Evolutionary conservation across 2,797 vertebrate genomes (phyloP).

Genomic region (Gymnoscopelus microlampas): DNA sequence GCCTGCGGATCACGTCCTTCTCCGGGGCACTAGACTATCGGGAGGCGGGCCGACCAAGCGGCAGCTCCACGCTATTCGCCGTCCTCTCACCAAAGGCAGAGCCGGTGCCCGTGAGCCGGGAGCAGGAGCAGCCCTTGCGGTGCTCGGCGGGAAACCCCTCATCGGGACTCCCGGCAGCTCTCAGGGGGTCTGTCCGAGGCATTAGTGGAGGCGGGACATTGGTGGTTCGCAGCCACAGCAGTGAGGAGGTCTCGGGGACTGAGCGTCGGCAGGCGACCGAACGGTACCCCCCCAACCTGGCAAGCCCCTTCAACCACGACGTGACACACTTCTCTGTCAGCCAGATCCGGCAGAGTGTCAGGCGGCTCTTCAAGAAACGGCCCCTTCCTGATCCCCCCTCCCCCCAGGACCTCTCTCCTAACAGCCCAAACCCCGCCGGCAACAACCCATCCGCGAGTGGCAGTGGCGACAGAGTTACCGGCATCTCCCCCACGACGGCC

Average conservation of each 20-base stretch:
- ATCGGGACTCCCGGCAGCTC: conserved; percentile 43
- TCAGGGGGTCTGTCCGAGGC: conserved; percentile 46
- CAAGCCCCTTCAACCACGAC: conserved; percentile 56
- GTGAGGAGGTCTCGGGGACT: conserved; percentile 77
- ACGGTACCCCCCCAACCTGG: conserved; percentile 67
- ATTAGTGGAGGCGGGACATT: conserved; percentile 38
- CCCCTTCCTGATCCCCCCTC: conserved; percentile 63
- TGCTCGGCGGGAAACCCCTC: conserved; percentile 58
- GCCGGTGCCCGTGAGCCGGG: conserved; percentile 56
- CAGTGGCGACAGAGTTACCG: conserved; percentile 62
- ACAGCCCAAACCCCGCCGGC: conserved; percentile 38
- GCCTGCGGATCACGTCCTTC: conserved; percentile 76
- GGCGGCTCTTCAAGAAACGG: conserved; percentile 84
- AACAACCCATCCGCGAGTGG: conserved; percentile 32
- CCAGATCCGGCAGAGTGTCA: conserved; percentile 85
- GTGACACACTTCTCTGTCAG: conserved; percentile 84
- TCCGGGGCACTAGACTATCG: conserved; percentile 90
- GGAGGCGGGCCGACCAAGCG: conserved; percentile 80
- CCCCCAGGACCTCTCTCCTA: conserved; percentile 72
- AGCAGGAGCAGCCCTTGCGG: conserved; percentile 75
- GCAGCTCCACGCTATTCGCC: conserved; percentile 67
- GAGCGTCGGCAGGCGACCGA: conserved; percentile 60
- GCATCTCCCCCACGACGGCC: conserved; percentile 45
- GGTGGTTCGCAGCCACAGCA: conserved; percentile 82
- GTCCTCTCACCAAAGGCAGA: conserved; percentile 70